Evolutionary conservation across 2,113 vertebrate species (phyloP), one percentile per base, ranked within the genome.

Genomic region (Hemibagrus wyckioides): DNA sequence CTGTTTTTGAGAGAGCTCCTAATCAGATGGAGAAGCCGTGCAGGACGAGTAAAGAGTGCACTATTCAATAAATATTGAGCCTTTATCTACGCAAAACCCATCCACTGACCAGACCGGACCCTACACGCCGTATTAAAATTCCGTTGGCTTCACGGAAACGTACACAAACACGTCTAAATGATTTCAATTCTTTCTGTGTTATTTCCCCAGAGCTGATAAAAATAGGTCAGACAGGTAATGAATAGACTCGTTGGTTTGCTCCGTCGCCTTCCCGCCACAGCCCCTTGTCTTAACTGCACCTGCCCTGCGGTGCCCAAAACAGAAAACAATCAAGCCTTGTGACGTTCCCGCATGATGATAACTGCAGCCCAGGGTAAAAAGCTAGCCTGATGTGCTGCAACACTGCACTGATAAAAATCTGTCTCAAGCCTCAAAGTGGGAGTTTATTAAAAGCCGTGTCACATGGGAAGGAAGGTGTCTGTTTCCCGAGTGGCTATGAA

Each of bases 141-240:
- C 65, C 6, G 14, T 17, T 25, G 65, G 17, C 41, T 14, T 75
- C 23, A 44, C n/a, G n/a, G n/a, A n/a, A n/a, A n/a, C n/a, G n/a
- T n/a, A n/a, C n/a, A n/a, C n/a, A n/a, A n/a, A n/a, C n/a, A n/a
- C n/a, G n/a, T 44, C 25, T 23, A 23, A 41, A 73, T 39, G 7
- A 10, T n/a, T n/a, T n/a, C n/a, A n/a, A n/a, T n/a, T n/a, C n/a
- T n/a, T n/a, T n/a, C n/a, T n/a, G n/a, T n/a, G n/a, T n/a, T n/a
- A n/a, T n/a, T n/a, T n/a, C n/a, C n/a, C n/a, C n/a, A n/a, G n/a
- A n/a, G n/a, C n/a, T n/a, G n/a, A n/a, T 54, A 19, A 54, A 84
- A 85, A 85, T 69, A 86, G 84, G 50, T 48, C 57, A 67, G 57
- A 56, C 69, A 76, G 67, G 79, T 88, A 85, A 84, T 52, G 76